Base-by-base conservation (phyloP, 2,797 vertebrate genomes). In the Betta splendens region DNA sequence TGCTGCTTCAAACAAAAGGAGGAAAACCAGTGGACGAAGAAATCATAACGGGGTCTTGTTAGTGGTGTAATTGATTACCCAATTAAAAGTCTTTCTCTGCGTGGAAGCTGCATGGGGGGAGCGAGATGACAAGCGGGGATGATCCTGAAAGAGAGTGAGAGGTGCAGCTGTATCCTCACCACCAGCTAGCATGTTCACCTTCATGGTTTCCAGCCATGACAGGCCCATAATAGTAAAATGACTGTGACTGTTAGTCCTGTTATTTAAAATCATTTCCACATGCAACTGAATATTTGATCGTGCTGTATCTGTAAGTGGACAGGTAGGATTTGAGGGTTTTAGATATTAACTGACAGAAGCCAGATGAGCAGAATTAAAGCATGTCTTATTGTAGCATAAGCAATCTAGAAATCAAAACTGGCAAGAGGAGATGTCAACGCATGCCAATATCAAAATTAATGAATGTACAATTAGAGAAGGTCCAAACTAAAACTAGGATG, bases 51-150 rank as follows among this genome's bases (percentile, higher is more conserved):
- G 80, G 87, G 83, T 84, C 83, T 89, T 86, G 87, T 90, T 89
- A 87, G 87, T 87, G 87, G 76, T 87, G 83, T 78, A 82, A 87
- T 89, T 89, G 83, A 91, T 92, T 92, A 92, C 89, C 90, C 91
- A 92, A 91, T 92, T 91, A 92, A 91, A 91, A 90, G 90, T 87
- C 89, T 92, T 91, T 92, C 89, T 92, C 90, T 91, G 90, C 87
- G 89, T 88, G 86, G 87, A 86, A 86, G 87, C 85, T 86, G 88
- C 85, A 82, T 91, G 89, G 75, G 87, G 90, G 79, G 88, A 77
- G 85, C 88, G 85, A 89, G 88, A 89, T 90, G 88, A 88, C 87
- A 88, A 89, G 84, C 86, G 89, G 46, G 86, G 89, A 82, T 90
- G 88, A 80, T 90, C 87, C 88, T 90, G 89, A 83, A 91, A 90